Conservation (phyloP, 2,797 vertebrate genomes). For the Muscicapa comitata region DNA sequence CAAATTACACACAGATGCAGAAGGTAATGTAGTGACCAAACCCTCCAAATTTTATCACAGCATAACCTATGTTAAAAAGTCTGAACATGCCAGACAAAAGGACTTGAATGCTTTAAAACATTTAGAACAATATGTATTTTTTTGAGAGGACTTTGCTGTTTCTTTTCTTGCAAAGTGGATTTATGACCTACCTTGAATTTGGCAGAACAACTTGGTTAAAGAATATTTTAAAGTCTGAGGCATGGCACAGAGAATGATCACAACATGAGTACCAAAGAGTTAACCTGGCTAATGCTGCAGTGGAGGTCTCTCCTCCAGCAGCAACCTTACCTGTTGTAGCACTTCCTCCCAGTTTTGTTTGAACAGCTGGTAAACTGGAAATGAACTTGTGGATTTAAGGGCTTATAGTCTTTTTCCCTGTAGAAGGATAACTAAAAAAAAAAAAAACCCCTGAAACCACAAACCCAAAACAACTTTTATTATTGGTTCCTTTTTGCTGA, state of each 20-base stretch:
- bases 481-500: background rate
- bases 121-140: background rate
- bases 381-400: constrained; percentile 14
- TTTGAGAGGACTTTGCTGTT: background rate
- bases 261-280: background rate
- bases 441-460: background rate
- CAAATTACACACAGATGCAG: background rate
- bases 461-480: background rate
- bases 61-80: background rate
- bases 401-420: constrained; percentile 21
- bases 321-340: background rate
- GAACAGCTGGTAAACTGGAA: constrained; percentile 54
- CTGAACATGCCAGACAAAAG: background rate
- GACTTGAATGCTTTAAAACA: background rate
- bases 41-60: background rate
- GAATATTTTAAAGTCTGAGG: background rate
- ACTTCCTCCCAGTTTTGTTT: background rate
- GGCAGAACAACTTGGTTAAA: background rate
- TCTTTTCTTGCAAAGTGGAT: background rate
- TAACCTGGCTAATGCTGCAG: background rate
- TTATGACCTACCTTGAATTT: background rate
- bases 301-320: background rate
- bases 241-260: background rate
- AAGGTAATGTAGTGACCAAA: background rate
- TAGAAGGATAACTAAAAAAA: background rate